Evolutionary conservation across 2,797 vertebrate species (phyloP).

Genomic region (Alfaro cultratus): DNA sequence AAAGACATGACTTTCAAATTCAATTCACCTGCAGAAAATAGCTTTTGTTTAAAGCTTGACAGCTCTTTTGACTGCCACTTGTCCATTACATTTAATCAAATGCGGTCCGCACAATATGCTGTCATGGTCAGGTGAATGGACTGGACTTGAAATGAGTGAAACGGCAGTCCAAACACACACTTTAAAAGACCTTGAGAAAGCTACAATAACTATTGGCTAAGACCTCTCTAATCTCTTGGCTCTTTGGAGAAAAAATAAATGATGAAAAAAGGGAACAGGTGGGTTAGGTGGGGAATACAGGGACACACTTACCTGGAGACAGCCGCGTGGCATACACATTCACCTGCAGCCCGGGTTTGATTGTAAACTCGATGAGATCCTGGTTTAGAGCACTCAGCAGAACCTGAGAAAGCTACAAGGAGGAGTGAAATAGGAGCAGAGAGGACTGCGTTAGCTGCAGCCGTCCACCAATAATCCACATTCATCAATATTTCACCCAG

Average conservation of each 20-base stretch:
- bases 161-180: background rate
- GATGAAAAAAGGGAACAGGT: background rate
- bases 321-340: constrained; percentile 87
- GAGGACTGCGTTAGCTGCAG: constrained; percentile 51
- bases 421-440: constrained; percentile 52
- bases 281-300: too few species aligned
- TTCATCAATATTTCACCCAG: constrained; percentile 79
- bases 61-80: background rate
- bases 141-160: constrained; percentile 7
- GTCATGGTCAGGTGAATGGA: background rate
- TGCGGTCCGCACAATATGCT: background rate
- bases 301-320: constrained; percentile 85
- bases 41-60: background rate
- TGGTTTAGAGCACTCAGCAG: constrained; percentile 92
- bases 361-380: constrained; percentile 88
- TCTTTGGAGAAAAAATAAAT: background rate
- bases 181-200: background rate
- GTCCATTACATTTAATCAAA: background rate
- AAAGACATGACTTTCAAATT: constrained; percentile 1
- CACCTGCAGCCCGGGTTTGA: constrained; percentile 88
- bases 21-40: background rate
- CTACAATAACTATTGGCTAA: constrained; percentile 1
- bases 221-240: background rate
- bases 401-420: constrained; percentile 85
- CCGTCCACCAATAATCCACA: constrained; percentile 61